Base-by-base conservation (phyloP, 2,888 invertebrate species). In the Drosophila peninsularis region DNA sequence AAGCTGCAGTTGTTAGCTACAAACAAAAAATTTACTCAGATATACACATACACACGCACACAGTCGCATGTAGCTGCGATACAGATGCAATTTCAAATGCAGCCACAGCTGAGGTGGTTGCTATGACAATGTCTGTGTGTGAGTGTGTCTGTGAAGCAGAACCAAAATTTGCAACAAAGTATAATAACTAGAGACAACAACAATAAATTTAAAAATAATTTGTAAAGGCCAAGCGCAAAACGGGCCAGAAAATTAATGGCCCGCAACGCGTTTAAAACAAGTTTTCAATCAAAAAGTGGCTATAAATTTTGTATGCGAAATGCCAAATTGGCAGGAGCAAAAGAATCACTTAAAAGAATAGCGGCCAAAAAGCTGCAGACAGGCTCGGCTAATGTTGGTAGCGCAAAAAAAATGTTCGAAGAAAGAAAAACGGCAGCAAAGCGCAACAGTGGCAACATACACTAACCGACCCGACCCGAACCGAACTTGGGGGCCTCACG, bases 201-300 rank as follows among this genome's bases (percentile, higher is more conserved):
- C 17, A 45, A 32, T 19, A 58, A 63, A 61, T 13, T 44, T 37
- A 42, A 65, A 66, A 65, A 42, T 19, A 47, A 32, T 32, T 37
- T n/a, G 21, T 34, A 39, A 69, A 53, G 32, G 34, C 36, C 39
- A 32, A 13, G 24, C 42, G 27, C 27, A 21, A 30, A 55, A 56
- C 50, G 61, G 71, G 55, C 55, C 52, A 27, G 21, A 54, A 67
- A 76, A 79, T 85, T 74, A 80, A 82, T 80, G 82, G 70, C 44
- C 66, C 69, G 80, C 60, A 64, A 67, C 75, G 56, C 71, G 62
- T 54, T 61, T 47, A 69, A 87, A 84, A 84, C 88, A 52, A 74
- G 84, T 84, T 84, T 84, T 61, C 55, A 69, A 80, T 82, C 84
- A 82, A 83, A 84, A 84, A 85, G 88, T 85, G 88, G 73, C 75